Conservation (phyloP, 2,888 invertebrate genomes). For the Pilophorus perplexus region DNA sequence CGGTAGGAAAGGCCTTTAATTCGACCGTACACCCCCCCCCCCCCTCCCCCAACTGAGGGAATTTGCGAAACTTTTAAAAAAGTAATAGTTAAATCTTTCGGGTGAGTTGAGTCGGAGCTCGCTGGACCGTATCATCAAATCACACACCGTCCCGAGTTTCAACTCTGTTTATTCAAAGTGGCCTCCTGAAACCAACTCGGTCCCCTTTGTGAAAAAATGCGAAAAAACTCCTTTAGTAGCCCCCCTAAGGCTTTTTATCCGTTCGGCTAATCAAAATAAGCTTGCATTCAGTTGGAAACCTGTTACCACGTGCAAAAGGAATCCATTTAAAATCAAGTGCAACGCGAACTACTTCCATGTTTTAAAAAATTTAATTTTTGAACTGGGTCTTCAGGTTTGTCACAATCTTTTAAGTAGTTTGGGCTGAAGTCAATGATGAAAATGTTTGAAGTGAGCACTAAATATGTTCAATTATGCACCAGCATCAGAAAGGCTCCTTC, state of each 20-base stretch:
- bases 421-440: too few species aligned
- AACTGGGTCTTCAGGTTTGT: too few species aligned
- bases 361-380: too few species aligned
- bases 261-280: slow-evolving; percentile 11
- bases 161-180: slow-evolving; percentile 20
- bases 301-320: too few species aligned
- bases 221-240: background rate
- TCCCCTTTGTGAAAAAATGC: background rate
- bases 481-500: too few species aligned
- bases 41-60: background rate
- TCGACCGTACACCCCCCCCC: background rate
- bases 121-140: slow-evolving; percentile 11
- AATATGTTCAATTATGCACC: too few species aligned
- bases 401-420: too few species aligned
- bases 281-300: too few species aligned
- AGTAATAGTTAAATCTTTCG: slow-evolving; percentile 18
- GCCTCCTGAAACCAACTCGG: slow-evolving; percentile 9
- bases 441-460: too few species aligned
- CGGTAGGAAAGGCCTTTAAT: too few species aligned
- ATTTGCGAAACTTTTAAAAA: background rate
- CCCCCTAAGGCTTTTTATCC: slow-evolving; percentile 7
- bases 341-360: too few species aligned
- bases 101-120: slow-evolving; percentile 9
- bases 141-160: slow-evolving; percentile 6
- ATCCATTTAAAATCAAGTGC: too few species aligned